A percentile compares a stretch with the other conserved stretches of the same genome.
phyloP scores from a whole-genome alignment of 2,113 vertebrate species.

The Cyanoramphus novaezelandiae region DNA sequence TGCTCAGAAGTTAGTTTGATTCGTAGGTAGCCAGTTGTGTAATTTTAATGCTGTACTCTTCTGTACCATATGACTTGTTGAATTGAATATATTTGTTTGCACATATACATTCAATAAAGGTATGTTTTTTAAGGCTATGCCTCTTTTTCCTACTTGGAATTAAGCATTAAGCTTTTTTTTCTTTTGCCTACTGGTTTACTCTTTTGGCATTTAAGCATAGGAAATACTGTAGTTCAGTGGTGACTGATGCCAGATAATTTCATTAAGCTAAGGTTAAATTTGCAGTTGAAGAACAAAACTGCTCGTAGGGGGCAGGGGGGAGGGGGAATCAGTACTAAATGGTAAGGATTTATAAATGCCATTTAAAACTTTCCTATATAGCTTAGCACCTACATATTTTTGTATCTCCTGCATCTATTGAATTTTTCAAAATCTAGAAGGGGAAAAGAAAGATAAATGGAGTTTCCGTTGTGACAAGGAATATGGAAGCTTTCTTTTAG shows the following conservation, averaged over 20 bases:
- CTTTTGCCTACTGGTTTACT: background rate
- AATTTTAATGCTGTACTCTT: background rate
- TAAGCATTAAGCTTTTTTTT: background rate
- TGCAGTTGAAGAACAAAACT: background rate
- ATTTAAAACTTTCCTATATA: background rate
- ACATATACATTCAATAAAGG: accelerated
- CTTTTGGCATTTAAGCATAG: background rate
- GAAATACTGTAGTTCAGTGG: background rate
- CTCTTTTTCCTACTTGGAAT: background rate
- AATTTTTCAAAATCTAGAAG: background rate
- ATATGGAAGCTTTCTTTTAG: background rate
- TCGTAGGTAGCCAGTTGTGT: background rate
- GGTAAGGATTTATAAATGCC: background rate
- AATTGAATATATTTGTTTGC: background rate
- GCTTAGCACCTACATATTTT: background rate
- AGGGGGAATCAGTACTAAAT: background rate
- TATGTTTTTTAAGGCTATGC: background rate
- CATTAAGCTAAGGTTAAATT: background rate
- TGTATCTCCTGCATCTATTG: background rate
- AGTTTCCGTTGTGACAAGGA: background rate
- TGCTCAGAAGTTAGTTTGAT: background rate
- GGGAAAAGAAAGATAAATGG: background rate
- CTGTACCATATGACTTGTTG: background rate
- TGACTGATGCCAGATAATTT: background rate
- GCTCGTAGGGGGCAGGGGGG: background rate